Conservation (phyloP, 2,113 vertebrate genomes). For the Chamaetylas fuelleborni region DNA sequence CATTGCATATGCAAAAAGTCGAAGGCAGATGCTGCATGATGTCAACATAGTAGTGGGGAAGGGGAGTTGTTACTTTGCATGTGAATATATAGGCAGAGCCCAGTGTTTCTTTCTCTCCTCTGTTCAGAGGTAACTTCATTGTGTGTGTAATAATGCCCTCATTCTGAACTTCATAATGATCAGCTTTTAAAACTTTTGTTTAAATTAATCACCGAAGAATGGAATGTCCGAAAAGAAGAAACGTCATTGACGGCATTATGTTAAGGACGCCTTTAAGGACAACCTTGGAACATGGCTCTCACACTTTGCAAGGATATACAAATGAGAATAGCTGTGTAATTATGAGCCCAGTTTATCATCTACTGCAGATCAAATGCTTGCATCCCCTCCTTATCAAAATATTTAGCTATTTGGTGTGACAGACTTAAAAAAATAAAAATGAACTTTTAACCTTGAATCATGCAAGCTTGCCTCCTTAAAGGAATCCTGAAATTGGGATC, state of each 20-base stretch:
- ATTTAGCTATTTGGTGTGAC: neutral
- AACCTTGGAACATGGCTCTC: neutral
- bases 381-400: neutral
- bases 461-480: constrained; percentile 23
- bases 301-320: neutral
- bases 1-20: constrained; percentile 32
- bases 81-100: constrained; percentile 26
- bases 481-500: neutral
- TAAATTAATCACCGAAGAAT: neutral
- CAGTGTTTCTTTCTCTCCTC: neutral
- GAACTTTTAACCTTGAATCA: constrained; percentile 65
- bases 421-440: neutral
- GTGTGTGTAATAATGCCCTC: neutral
- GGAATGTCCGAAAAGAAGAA: neutral
- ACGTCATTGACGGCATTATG: neutral
- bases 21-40: constrained; percentile 39
- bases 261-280: neutral
- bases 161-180: neutral
- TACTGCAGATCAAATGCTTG: neutral
- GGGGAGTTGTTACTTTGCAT: constrained; percentile 46
- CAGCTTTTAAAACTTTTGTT: constrained; percentile 34
- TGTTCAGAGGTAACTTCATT: constrained; percentile 14
- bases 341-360: neutral
- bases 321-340: neutral
- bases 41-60: neutral